Evolutionary conservation across 2,888 invertebrate species (phyloP), one percentile per base, ranked within the genome.

Genomic region (Campoletis raptor): DNA sequence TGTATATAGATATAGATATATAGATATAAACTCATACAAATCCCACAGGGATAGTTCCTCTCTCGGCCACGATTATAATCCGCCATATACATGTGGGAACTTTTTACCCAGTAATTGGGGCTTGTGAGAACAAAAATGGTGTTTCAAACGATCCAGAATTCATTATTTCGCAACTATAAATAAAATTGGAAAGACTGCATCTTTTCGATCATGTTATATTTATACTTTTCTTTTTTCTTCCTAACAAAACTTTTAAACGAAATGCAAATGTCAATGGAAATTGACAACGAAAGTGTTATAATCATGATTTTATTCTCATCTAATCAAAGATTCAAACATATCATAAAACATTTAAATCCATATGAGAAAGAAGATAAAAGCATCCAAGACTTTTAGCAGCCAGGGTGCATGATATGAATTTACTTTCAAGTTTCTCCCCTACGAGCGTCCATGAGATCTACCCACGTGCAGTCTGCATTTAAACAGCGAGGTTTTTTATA

Each of bases 401-500:
- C 76, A 48, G 45, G 21, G n/a, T 45, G 36, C 30, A 74, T 30
- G 52, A 57, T 74, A 77, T 77, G 48, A 77, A 64, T 64, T 73
- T 30, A 72, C 78, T 21, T 45, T 73, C 67, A 69, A 52, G 79
- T 74, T 73, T 45, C 42, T 48, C 66, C 54, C 42, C 79, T 74
- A 69, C 10, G 67, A 40, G 57, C 72, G 78, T 72, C 85, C 87
- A 87, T 89, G 90, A 89, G 89, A 90, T 86, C 88, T 84, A 88
- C 88, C 54, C 90, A 87, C 87, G 90, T 89, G 90, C 88, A 21
- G 54, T 74, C 81, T 88, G 90, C 90, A 90, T 91, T 87, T 89
- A 90, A 91, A 91, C 89, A 90, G 88, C 90, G 91, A 90, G 81
- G 90, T 91, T 91, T 91, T 92, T 89, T 36, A 10, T 21, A 30